Evolutionary conservation across 2,113 vertebrate species (phyloP), one percentile per base, ranked within the genome.

Genomic region (Bambusicola thoracicus): DNA sequence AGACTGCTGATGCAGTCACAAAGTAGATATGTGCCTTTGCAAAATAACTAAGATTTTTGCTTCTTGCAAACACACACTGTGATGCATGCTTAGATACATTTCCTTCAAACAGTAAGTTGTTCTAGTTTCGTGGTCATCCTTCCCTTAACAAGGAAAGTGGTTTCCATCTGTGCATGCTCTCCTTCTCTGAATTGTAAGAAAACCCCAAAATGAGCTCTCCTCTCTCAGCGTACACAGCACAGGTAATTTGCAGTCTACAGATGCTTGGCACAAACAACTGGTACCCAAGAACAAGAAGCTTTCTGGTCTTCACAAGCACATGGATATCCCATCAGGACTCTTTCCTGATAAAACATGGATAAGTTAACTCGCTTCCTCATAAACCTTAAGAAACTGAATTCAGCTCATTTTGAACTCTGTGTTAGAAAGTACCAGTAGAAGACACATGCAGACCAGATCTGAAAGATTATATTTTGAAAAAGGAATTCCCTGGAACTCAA

Each of bases 11-110:
- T 25, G 79, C 79, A 58, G 62, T 20, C 19, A 19, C 27, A 66
- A 43, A 44, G 43, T 13, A 5, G 30, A 43, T 66, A 13, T 32
- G 63, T 14, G 41, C 32, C 63, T 24, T 43, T 44, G 30, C 48
- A 2, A 65, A 81, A 48, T 27, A 61, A 76, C 66, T 19, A 36
- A 49, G 49, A 63, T 51, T 68, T 86, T 53, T 81, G n/a, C 41
- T 68, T 34, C 46, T 70, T 73, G 78, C 58, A 55, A 67, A 59
- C 22, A 61, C 34, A 49, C 0, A 0, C 15, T 0, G 0, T 18
- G 15, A 8, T 4, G 11, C 17, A 40, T 25, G 49, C 16, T 67
- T 14, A 43, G 2, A 30, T 1, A 27, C 11, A 25, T 15, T 43
- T 51, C 61, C 43, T 65, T 62, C n/a, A 58, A 77, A 73, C 51